Base-by-base conservation (phyloP, 2,797 vertebrate species). In the Chelmon rostratus region DNA sequence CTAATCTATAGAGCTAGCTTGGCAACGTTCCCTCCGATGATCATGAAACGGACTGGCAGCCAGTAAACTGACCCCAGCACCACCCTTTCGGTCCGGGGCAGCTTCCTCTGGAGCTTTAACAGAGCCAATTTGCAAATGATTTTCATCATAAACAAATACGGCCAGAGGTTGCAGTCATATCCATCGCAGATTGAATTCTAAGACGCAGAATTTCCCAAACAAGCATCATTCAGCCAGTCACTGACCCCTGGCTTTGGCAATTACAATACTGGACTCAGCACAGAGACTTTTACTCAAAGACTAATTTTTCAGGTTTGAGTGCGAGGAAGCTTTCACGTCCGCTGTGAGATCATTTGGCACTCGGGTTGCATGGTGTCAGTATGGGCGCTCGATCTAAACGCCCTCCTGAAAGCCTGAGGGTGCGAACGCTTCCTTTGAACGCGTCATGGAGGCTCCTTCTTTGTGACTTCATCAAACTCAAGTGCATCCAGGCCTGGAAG, bases 61-160 rank as follows among this genome's bases (percentile, higher is more conserved):
- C 68, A 71, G 62, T 71, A 44, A 74, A 62, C 21, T 85, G 82
- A 83, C 76, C 80, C 58, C 42, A 38, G 7, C 57, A 19, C 16
- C 33, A 64, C 23, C 67, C 57, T n/a, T 38, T 68, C 52, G 66
- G 67, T 49, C 16, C 5, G 42, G 58, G 23, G 31, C 38, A 64
- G 78, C 37, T 38, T 68, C 70, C 33, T 81, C 21, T 50, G 18
- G 21, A 54, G 40, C 53, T 81, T 79, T 35, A 50, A 71, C 13
- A 25, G 63, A 78, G 70, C 21, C 64, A 66, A 68, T 77, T 83
- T 75, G 33, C 59, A 78, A 87, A 81, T 69, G 8, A 76, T 69
- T 52, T 56, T 40, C 52, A 52, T 59, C 49, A 50, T 79, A 68
- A 83, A 81, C 54, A 63, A 38, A 81, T 37, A 69, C 7, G 4